Evolutionary conservation across 2,797 vertebrate species (phyloP), one percentile per base, ranked within the genome.

Genomic region (Arctocebus calabarensis): DNA sequence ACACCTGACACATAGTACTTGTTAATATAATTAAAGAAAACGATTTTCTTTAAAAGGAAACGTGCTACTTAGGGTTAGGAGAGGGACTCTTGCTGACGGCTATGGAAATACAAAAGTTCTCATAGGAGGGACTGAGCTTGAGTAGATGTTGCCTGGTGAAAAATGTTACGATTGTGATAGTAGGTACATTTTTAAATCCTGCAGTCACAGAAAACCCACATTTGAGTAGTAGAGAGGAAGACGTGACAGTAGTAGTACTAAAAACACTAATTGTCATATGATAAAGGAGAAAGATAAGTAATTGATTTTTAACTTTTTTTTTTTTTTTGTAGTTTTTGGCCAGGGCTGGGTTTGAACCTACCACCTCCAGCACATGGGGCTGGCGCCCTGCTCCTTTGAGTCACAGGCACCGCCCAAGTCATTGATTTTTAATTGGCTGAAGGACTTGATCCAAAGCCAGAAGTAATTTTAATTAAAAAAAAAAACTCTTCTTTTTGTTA

Each of bases 221-320:
- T 73, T 55, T 91, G 40, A 96, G 23, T n/a, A 61, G 1, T 20
- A 45, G n/a, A n/a, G n/a, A n/a, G 17, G 17, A 8, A 45, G 9
- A 22, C 62, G 4, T 59, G 70, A 64, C 0, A 66, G 45, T 43
- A 84, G 27, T 8, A 70, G 37, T 37, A 78, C n/a, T n/a, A n/a
- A 37, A 62, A 83, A 73, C 13, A 62, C 29, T 23, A 48, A 16
- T 57, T 79, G 88, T 78, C 70, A 45, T n/a, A 27, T 1, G 8
- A 22, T 74, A 37, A 52, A 79, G 34, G 27, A 45, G 40, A 92
- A 73, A 87, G 14, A 52, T 12, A 55, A 27, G 3, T 45, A 77
- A 71, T 77, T 88, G 45, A 64, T 29, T 94, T 95, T 87, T 45
- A 45, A 45, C n/a, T n/a, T n/a, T n/a, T n/a, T n/a, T n/a, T n/a